Conservation (phyloP, 2,797 vertebrate species). For the Melanotaenia parkinsoni region DNA sequence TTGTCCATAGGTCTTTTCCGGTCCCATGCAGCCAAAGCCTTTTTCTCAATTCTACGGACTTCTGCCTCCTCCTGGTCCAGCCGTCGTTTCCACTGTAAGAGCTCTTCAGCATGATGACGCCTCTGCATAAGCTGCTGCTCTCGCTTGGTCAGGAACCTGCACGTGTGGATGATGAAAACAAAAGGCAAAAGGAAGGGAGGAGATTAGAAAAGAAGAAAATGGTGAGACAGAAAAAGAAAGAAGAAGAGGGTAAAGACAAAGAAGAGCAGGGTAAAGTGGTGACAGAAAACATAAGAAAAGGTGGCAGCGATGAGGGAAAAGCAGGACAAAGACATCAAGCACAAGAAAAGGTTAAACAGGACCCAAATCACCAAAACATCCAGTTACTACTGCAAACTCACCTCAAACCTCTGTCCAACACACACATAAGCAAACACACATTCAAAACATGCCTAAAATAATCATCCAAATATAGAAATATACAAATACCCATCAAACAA, state of each 20-base stretch:
- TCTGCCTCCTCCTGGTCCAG: constrained; percentile 94
- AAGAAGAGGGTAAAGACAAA: constrained; percentile 9
- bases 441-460: constrained; percentile 56
- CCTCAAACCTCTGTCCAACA: constrained; percentile 49
- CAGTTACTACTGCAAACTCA: constrained; percentile 65
- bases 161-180: constrained; percentile 27
- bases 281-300: not conserved
- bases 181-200: constrained; percentile 25
- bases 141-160: constrained; percentile 95
- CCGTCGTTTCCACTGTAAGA: constrained; percentile 93
- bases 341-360: constrained; percentile 39
- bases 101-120: constrained; percentile 91
- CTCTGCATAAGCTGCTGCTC: constrained; percentile 96
- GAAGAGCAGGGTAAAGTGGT: too few relatives aligned
- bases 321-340: constrained; percentile 44
- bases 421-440: constrained; percentile 41
- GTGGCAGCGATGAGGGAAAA: constrained; percentile 28
- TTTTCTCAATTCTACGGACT: constrained; percentile 91
- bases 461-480: constrained; percentile 41
- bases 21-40: constrained; percentile 92
- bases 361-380: constrained; percentile 43
- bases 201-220: constrained; percentile 7
- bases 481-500: constrained; percentile 45
- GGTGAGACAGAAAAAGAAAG: constrained; percentile 2
- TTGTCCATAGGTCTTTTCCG: constrained; percentile 76